A percentile compares a stretch with the other conserved stretches of the same genome.
These are phyloP conservation scores for Copidosoma floridanum DNA, from an alignment of 1,140 invertebrate genomes.

Conservation along the genomic window DNA sequence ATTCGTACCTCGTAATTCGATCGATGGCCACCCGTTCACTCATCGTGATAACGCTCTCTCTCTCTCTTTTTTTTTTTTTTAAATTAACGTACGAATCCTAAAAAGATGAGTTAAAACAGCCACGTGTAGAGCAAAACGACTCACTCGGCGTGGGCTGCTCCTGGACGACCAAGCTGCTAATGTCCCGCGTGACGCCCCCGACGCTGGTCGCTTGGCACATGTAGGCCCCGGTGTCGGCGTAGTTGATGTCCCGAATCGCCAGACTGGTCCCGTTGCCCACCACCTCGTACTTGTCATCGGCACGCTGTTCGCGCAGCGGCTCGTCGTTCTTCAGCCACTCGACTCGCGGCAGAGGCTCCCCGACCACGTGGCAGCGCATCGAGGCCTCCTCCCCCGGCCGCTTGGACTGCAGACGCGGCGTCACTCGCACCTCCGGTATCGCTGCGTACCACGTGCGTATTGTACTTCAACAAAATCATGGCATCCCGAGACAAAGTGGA, in stretches of 20 bases:
- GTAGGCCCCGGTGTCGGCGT: conserved; percentile 74
- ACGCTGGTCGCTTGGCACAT: conserved; percentile 74
- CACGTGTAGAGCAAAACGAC: no score
- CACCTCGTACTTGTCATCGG: conserved; percentile 68
- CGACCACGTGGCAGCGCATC: conserved; percentile 71
- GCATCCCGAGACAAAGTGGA: no score
- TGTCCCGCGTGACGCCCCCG: conserved; percentile 69
- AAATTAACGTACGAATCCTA: no score
- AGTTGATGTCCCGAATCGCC: conserved; percentile 66
- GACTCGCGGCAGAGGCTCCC: conserved; percentile 67
- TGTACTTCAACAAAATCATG: no score
- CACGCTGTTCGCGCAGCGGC: conserved; percentile 55
- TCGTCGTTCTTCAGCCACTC: conserved; percentile 76
- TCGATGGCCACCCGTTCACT: no score
- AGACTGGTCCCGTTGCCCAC: conserved; percentile 72
- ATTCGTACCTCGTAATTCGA: no score
- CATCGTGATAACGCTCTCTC: no score
- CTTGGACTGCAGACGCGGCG: conserved; percentile 67
- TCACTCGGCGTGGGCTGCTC: conserved; percentile 68
- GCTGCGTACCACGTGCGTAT: conserved; percentile 57
- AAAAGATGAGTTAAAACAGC: no score
- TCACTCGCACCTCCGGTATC: conserved; percentile 68
- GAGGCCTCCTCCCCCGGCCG: conserved; percentile 65
- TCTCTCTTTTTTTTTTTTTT: no score
- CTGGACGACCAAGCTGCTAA: conserved; percentile 70